These are phyloP conservation scores for Homarus americanus DNA, from an alignment of 1,140 invertebrate species.

Conservation along the genomic window DNA sequence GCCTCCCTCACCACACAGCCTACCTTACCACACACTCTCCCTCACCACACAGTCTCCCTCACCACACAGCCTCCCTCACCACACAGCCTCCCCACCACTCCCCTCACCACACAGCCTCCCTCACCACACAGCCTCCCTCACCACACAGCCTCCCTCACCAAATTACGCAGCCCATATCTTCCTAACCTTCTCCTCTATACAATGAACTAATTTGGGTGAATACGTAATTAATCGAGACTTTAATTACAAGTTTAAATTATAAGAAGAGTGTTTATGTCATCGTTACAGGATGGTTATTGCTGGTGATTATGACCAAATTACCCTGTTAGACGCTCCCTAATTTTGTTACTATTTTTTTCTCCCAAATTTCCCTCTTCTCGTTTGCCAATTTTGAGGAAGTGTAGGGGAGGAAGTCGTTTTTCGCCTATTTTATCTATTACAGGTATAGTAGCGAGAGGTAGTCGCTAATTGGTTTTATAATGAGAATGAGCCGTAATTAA, in stretches of 20 bases:
- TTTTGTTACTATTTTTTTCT: neutral
- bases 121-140: no score
- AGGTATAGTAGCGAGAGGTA: neutral
- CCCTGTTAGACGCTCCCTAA: neutral
- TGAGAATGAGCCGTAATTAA: neutral
- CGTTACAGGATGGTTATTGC: neutral
- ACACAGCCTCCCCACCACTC: neutral
- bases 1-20: neutral
- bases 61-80: neutral
- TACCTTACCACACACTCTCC: neutral
- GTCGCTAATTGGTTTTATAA: neutral
- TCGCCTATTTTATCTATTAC: neutral
- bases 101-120: neutral
- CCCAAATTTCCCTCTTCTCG: neutral
- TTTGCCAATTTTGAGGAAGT: neutral
- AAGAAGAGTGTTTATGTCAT: constrained; percentile 16
- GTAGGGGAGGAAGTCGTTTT: neutral
- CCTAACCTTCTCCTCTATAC: neutral
- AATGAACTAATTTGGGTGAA: constrained; percentile 4
- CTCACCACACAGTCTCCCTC: neutral
- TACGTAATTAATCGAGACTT: neutral
- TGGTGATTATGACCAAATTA: neutral
- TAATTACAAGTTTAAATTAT: constrained; percentile 12
- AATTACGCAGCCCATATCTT: neutral
- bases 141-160: neutral